phyloP scores from a whole-genome alignment of 2,797 vertebrate genomes.

The Morelia viridis region DNA sequence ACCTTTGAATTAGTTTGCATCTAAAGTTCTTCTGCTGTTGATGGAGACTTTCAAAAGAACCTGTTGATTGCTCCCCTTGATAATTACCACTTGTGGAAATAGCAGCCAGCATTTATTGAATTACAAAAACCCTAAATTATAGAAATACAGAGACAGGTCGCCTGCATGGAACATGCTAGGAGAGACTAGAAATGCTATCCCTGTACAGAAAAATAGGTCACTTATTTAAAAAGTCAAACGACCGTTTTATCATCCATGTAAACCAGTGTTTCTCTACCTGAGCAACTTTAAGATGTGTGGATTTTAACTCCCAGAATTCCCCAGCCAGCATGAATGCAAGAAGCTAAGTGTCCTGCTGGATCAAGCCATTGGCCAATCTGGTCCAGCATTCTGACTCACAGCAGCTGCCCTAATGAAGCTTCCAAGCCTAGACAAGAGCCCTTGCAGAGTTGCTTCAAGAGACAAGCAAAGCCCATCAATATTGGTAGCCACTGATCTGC shows the following conservation, averaged over 20 bases:
- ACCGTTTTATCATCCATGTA: conserved; percentile 28
- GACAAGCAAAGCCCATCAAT: no score
- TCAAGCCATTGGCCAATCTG: no score
- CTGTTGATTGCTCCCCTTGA: conserved; percentile 54
- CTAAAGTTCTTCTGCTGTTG: conserved; percentile 35
- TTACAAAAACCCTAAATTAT: conserved; percentile 41
- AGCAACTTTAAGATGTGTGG: not conserved
- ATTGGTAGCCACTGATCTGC: no score
- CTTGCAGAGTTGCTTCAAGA: no score
- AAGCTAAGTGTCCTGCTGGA: no score
- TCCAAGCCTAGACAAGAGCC: no score
- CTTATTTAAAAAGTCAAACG: conserved; percentile 19
- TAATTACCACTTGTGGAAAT: conserved; percentile 52
- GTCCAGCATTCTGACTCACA: no score
- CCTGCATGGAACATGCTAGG: conserved; percentile 13
- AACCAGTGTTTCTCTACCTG: not conserved
- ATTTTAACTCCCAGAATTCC: no score
- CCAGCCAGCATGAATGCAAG: no score
- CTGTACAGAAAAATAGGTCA: not conserved
- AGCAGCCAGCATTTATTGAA: conserved; percentile 59
- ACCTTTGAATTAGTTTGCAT: conserved; percentile 42
- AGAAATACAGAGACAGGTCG: conserved; percentile 1
- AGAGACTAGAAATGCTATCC: conserved; percentile 1
- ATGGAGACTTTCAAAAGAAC: conserved; percentile 47
- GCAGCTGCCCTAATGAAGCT: no score